Evolutionary conservation across 1,140 invertebrate genomes (phyloP).

Genomic region (Meloidogyne exigua): DNA sequence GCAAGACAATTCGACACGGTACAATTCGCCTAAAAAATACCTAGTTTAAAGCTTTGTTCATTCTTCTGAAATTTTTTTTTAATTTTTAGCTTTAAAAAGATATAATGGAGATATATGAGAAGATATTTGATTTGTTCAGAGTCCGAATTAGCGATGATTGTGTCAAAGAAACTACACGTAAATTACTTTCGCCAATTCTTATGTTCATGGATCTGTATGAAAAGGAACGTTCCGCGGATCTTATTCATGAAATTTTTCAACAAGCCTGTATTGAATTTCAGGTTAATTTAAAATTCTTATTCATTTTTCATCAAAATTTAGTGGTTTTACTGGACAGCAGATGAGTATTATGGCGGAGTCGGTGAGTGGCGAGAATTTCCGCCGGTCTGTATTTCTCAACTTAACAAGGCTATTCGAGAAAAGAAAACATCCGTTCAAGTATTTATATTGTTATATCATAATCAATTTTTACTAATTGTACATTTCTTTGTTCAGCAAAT

Average conservation of each 20-base stretch:
- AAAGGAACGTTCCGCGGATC: constrained; percentile 16
- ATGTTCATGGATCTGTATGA: constrained; percentile 20
- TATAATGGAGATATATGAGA: constrained; percentile 16
- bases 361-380: constrained; percentile 29
- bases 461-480: too few species aligned
- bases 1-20: too few species aligned
- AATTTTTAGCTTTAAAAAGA: not conserved
- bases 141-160: constrained; percentile 13
- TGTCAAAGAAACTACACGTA: constrained; percentile 5
- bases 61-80: too few species aligned
- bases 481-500: too few species aligned
- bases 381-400: constrained; percentile 14
- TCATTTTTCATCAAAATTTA: not conserved
- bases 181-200: constrained; percentile 14
- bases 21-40: too few species aligned
- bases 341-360: constrained; percentile 18
- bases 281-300: not conserved
- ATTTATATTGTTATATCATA: too few species aligned
- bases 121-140: constrained; percentile 11
- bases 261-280: constrained; percentile 11
- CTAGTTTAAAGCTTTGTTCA: too few species aligned
- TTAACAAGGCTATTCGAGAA: constrained; percentile 25
- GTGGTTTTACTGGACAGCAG: constrained; percentile 27
- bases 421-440: constrained; percentile 21
- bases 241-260: constrained; percentile 9